Evolutionary conservation across 1,140 invertebrate genomes (phyloP), one percentile per base, ranked within the genome.

Genomic region (Trichonephila inaurata): DNA sequence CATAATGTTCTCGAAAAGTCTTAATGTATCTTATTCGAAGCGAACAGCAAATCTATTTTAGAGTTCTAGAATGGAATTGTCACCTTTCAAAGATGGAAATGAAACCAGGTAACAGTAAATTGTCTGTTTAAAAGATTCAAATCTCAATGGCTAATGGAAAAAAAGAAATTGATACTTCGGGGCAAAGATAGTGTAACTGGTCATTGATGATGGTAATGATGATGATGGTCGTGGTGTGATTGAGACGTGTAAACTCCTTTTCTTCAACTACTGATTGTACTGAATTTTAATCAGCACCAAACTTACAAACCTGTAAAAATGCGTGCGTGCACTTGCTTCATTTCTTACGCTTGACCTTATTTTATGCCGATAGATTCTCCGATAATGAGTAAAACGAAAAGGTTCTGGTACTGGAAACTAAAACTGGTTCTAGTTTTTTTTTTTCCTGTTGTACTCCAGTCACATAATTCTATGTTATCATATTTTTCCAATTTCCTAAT

Each of bases 341-440:
- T 77, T 77, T 33, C 28, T 77, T 77, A 77, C 14, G 72, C 14
- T 33, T 77, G 72, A 33, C 72, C 72, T 77, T 77, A 77, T 77
- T 77, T 77, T 77, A 28, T 18, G 6, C 24, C 14, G 28, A 77
- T 77, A 40, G 72, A 77, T 33, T 77, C 33, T 33, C 33, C 28
- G 72, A 77, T 77, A 77, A 40, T 33, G 28, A 33, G 33, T 77
- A 40, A 40, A 33, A 40, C 16, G 28, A 77, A 28, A 12, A 19
- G 72, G 33, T 18, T 77, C 33, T 40, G 72, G 72, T 77, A 77
- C 72, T 77, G 28, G 14, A 40, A 77, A 18, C n/a, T 18, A 40
- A 77, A 40, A 77, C 28, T 24, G 66, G 72, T 40, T 77, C 72
- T 19, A 40, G 33, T 2, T 19, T 40, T 33, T 77, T 33, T 51